phyloP scores from a whole-genome alignment of 2,797 vertebrate species.

The Myotis findleyi region DNA sequence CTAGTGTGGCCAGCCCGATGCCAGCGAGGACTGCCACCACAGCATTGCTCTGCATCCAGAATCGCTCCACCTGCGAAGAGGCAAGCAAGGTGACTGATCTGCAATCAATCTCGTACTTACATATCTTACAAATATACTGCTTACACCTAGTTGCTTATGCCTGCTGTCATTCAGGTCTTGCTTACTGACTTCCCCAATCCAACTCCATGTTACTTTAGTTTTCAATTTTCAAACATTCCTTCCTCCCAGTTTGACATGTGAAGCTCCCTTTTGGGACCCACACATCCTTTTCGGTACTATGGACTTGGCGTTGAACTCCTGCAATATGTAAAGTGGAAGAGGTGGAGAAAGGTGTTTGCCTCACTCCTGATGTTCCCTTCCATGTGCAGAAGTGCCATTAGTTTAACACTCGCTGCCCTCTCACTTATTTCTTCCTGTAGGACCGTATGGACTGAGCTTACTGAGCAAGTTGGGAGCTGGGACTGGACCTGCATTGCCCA shows the following conservation, averaged over 20 bases:
- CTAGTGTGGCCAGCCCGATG: constrained; percentile 89
- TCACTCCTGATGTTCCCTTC: not conserved
- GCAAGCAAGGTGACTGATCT: fast-evolving
- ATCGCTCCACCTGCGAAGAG: constrained; percentile 94
- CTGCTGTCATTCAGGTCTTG: not conserved
- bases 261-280: not conserved
- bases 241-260: not conserved
- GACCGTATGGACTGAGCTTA: not conserved
- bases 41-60: constrained; percentile 97
- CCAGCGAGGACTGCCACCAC: constrained; percentile 95
- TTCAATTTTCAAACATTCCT: not conserved
- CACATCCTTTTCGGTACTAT: not conserved
- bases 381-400: not conserved
- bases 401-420: not conserved
- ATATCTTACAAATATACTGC: not conserved
- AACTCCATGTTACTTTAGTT: not conserved
- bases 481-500: not conserved
- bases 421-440: not conserved
- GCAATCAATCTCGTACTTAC: not conserved
- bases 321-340: not conserved
- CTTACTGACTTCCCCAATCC: not conserved
- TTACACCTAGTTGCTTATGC: not conserved
- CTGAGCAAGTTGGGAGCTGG: not conserved
- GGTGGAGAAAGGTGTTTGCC: not conserved
- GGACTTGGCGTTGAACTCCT: not conserved